A percentile compares a stretch with the other conserved stretches of the same genome.
phyloP scores from a whole-genome alignment of 2,888 invertebrate species.

The Gandaritis pyraliata region DNA sequence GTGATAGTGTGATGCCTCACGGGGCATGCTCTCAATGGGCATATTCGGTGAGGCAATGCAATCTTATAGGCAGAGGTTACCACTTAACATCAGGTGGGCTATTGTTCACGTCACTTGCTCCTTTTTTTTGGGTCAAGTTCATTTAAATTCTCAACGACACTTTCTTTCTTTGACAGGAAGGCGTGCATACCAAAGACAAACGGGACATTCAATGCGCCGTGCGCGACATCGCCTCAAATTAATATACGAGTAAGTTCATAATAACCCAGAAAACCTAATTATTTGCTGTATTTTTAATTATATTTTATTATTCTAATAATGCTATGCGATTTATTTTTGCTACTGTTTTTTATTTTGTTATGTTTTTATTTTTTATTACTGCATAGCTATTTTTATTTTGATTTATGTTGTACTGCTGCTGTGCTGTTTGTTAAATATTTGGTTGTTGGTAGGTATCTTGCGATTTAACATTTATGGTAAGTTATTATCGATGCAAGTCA shows the following conservation, averaged over 20 bases:
- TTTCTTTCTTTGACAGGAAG: conserved; percentile 14
- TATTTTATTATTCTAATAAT: conserved; percentile 4
- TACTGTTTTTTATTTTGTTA: conserved; percentile 11
- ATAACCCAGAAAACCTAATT: neutral
- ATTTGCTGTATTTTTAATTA: conserved; percentile 7
- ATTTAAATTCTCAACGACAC: conserved; percentile 7
- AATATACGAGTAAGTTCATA: conserved; percentile 11
- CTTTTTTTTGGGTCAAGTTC: conserved; percentile 1
- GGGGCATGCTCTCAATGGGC: no score
- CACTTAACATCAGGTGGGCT: no score
- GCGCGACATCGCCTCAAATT: neutral
- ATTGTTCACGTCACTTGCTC: neutral
- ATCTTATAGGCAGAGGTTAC: no score
- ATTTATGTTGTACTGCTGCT: conserved; percentile 41
- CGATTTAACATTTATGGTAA: neutral
- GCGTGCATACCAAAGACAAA: neutral
- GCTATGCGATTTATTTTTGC: conserved; percentile 28
- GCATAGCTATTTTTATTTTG: conserved; percentile 41
- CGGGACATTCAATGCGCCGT: neutral
- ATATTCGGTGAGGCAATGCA: no score
- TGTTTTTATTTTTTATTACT: conserved; percentile 19
- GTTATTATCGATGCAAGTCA: conserved; percentile 33
- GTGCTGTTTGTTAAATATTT: conserved; percentile 45
- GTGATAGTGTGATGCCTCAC: no score
- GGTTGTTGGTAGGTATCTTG: neutral